These are phyloP conservation scores for Lucinisca nassula DNA, from an alignment of 2,888 invertebrate genomes.

Conservation along the genomic window DNA sequence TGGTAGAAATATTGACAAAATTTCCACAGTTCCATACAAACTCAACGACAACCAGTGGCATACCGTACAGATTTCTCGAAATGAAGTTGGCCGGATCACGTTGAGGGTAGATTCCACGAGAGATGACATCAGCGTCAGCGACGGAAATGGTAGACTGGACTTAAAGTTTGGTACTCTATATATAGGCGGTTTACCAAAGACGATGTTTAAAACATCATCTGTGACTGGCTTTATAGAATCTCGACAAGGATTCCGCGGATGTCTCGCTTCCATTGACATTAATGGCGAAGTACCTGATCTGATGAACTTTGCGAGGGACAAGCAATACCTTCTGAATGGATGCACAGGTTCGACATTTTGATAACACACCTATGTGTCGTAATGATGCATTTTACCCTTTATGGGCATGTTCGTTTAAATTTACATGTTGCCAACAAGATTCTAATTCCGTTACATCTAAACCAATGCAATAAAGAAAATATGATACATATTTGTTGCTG, in stretches of 20 bases:
- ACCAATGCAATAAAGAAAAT: too few relatives aligned
- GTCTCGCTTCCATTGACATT: constrained; percentile 84
- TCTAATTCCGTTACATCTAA: too few relatives aligned
- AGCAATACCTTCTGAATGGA: constrained; percentile 54
- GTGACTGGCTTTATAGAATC: constrained; percentile 77
- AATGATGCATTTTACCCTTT: too few relatives aligned
- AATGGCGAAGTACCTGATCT: constrained; percentile 80
- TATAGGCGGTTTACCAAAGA: constrained; percentile 83
- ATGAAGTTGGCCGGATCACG: constrained; percentile 70
- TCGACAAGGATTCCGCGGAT: constrained; percentile 85
- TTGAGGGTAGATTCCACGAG: constrained; percentile 74
- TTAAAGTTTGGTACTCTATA: constrained; percentile 71
- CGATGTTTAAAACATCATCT: constrained; percentile 68
- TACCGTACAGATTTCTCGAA: constrained; percentile 72
- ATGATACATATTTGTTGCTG: too few relatives aligned
- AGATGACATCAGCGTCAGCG: constrained; percentile 67
- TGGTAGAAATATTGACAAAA: constrained; percentile 55
- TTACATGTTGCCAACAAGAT: too few relatives aligned
- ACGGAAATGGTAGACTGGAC: constrained; percentile 67
- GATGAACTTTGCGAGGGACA: constrained; percentile 60
- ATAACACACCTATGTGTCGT: too few relatives aligned
- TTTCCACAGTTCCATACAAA: constrained; percentile 51
- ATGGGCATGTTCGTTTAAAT: too few relatives aligned
- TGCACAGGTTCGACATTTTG: constrained; percentile 72
- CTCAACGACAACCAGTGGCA: constrained; percentile 85